phyloP scores from a whole-genome alignment of 2,888 invertebrate genomes.

The Lasioglossum pauxillum region DNA sequence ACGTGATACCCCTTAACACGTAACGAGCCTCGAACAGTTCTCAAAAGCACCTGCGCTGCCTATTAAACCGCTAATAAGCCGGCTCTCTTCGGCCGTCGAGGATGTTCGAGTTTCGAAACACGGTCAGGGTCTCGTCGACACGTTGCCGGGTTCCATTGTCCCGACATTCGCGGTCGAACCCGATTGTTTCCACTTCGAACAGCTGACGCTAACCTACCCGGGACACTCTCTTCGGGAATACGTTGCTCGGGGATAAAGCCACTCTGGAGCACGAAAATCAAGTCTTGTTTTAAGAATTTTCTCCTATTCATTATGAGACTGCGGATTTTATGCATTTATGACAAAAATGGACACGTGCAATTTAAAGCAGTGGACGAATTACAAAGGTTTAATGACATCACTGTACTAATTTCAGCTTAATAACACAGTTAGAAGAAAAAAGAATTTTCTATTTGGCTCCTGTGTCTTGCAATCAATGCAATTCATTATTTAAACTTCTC shows the following conservation, averaged over 20 bases:
- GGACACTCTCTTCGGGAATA: background rate
- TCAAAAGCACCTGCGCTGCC: constrained; percentile 60
- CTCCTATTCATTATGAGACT: too few relatives aligned
- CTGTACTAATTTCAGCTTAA: too few relatives aligned
- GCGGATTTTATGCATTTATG: too few relatives aligned
- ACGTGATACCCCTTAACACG: constrained; percentile 65
- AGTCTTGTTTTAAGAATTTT: too few relatives aligned
- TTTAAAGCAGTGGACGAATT: too few relatives aligned
- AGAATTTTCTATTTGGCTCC: too few relatives aligned
- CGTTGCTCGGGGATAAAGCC: background rate
- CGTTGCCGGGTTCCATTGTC: constrained; percentile 6
- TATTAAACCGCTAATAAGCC: constrained; percentile 45
- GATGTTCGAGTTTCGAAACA: constrained; percentile 13
- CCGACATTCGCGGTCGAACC: background rate
- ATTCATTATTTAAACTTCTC: too few relatives aligned
- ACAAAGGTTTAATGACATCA: too few relatives aligned
- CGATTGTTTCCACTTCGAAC: background rate
- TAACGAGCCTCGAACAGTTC: constrained; percentile 63
- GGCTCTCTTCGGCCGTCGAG: background rate
- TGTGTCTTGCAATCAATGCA: too few relatives aligned
- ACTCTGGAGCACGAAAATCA: background rate
- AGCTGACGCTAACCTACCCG: background rate
- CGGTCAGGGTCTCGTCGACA: constrained; percentile 1
- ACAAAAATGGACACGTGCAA: too few relatives aligned
- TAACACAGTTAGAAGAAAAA: too few relatives aligned